Evolutionary conservation across 2,113 vertebrate species (phyloP).

Genomic region (Fulica atra): DNA sequence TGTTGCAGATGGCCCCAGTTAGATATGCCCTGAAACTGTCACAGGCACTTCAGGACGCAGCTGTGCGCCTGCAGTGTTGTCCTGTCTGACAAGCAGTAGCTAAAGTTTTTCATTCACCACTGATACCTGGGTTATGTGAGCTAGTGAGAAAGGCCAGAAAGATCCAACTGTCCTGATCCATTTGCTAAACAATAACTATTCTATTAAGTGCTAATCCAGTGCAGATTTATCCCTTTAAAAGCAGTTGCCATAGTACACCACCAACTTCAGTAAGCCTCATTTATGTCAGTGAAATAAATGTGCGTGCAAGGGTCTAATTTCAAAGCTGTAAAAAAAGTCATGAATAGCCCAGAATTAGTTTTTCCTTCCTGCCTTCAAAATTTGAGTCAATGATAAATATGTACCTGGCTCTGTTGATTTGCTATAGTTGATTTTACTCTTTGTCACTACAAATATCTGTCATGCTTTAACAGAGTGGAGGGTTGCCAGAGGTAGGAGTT

Average conservation of each 20-base stretch:
- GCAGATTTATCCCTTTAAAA: background rate
- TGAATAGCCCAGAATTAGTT: background rate
- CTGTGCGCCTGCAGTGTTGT: background rate
- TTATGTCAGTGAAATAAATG: background rate
- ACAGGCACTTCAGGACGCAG: background rate
- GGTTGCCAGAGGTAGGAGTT: background rate
- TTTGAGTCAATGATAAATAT: background rate
- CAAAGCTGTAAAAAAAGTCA: background rate
- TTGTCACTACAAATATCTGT: background rate
- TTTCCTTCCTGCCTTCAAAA: background rate
- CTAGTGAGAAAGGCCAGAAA: background rate
- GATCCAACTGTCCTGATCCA: background rate
- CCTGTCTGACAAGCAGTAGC: background rate
- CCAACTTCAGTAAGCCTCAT: background rate
- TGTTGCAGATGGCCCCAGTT: background rate
- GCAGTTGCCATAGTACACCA: background rate
- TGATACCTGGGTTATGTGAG: background rate
- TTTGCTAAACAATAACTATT: background rate
- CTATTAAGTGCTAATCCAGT: background rate
- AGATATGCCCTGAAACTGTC: background rate
- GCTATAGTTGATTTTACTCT: background rate
- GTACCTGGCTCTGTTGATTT: background rate
- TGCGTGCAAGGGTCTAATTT: background rate
- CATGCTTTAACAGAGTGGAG: background rate
- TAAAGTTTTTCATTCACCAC: background rate